Conservation (phyloP, 2,797 vertebrate genomes). For the Threskiornis aethiopicus region DNA sequence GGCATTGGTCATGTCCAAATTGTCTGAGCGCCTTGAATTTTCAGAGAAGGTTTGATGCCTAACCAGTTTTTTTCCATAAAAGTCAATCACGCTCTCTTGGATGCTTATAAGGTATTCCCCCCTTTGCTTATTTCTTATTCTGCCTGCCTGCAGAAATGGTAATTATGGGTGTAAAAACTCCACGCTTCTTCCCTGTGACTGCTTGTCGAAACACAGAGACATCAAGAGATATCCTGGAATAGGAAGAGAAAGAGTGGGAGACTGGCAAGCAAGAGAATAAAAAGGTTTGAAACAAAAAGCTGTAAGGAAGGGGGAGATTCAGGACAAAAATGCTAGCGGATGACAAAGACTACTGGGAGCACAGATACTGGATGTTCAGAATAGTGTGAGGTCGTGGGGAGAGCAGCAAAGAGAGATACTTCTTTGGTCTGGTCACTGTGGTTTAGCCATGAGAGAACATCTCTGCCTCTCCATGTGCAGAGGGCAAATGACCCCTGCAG, state of each 20-base stretch:
- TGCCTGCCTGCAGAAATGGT: background rate
- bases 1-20: background rate
- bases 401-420: background rate
- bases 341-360: background rate
- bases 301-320: background rate
- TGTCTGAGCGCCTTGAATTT: background rate
- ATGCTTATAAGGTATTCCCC: background rate
- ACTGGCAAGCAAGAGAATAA: background rate
- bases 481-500: background rate
- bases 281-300: background rate
- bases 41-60: background rate
- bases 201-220: rapidly evolving
- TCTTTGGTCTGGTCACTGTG: background rate
- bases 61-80: background rate
- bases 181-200: background rate
- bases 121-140: background rate
- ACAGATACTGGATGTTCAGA: background rate
- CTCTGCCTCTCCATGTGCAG: background rate
- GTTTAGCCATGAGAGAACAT: background rate
- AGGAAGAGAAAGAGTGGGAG: background rate
- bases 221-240: background rate
- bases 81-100: background rate
- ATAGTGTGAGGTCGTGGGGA: background rate
- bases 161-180: background rate
- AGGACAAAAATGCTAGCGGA: background rate